Evolutionary conservation across 2,888 invertebrate species (phyloP).

Genomic region (Crioceris asparagi): DNA sequence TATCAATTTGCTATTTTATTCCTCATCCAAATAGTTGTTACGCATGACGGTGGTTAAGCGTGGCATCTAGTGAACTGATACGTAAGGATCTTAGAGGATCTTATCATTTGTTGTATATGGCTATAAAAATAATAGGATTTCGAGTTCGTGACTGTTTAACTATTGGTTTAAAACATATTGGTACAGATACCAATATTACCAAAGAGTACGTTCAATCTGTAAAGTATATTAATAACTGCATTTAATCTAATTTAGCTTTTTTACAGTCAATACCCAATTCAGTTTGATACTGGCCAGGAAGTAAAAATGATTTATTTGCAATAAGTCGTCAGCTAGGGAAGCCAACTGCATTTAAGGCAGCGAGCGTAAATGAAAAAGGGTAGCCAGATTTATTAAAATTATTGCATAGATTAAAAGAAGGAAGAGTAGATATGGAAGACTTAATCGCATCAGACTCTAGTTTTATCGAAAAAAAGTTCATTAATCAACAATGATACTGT

Average conservation of each 20-base stretch:
- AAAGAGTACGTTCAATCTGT: too few relatives aligned
- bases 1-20: too few relatives aligned
- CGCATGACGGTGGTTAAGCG: too few relatives aligned
- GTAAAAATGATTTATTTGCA: too few relatives aligned
- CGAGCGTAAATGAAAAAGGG: conserved; percentile 35
- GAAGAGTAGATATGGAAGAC: conserved; percentile 9
- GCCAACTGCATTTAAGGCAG: conserved; percentile 32
- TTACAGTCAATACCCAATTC: too few relatives aligned
- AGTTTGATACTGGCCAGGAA: too few relatives aligned
- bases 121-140: conserved; percentile 2
- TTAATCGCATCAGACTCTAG: conserved; percentile 6
- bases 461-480: conserved; percentile 11
- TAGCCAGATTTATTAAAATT: conserved; percentile 28
- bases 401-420: conserved; percentile 23
- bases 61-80: conserved; percentile 4
- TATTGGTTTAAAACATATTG: background rate
- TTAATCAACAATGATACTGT: conserved; percentile 11
- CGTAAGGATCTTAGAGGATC: conserved; percentile 3
- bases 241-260: too few relatives aligned
- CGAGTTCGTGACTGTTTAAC: background rate
- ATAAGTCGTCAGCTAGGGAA: too few relatives aligned
- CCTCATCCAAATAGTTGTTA: too few relatives aligned
- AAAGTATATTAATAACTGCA: too few relatives aligned
- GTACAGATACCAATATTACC: too few relatives aligned
- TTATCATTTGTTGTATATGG: conserved; percentile 5